phyloP scores from a whole-genome alignment of 2,113 vertebrate species.

The Lepus europaeus region DNA sequence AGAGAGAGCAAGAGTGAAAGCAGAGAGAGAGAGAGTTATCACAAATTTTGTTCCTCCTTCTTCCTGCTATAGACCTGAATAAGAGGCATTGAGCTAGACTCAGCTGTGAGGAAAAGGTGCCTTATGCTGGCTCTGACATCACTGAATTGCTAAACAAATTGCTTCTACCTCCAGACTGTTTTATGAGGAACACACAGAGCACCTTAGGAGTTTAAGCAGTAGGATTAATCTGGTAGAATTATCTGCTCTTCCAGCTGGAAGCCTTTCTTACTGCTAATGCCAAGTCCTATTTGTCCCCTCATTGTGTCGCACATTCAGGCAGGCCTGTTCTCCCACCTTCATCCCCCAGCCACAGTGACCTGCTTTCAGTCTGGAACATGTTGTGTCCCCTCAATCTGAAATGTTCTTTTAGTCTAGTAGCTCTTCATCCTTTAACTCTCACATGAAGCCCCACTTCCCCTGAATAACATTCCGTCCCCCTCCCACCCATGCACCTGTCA shows the following conservation, averaged over 20 bases:
- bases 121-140: neutral
- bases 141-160: neutral
- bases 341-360: neutral
- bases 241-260: neutral
- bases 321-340: neutral
- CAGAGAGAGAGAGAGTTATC: neutral
- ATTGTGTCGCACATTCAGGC: neutral
- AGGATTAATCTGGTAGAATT: neutral
- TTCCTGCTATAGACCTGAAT: neutral
- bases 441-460: neutral
- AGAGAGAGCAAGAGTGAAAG: conserved; percentile 51
- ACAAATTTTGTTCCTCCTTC: neutral
- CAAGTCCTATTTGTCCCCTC: neutral
- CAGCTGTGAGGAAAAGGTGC: neutral
- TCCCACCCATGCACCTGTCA: neutral
- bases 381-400: neutral
- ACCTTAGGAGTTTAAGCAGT: neutral
- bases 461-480: neutral
- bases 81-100: neutral
- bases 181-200: neutral
- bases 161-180: neutral
- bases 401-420: neutral
- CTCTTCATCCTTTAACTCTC: neutral
- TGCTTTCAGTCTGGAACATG: neutral
- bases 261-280: neutral